Percentiles rank a stretch among this genome's conserved stretches.
These are phyloP conservation scores for Mimas tiliae DNA, from an alignment of 2,888 invertebrate genomes.

Conservation along the genomic window DNA sequence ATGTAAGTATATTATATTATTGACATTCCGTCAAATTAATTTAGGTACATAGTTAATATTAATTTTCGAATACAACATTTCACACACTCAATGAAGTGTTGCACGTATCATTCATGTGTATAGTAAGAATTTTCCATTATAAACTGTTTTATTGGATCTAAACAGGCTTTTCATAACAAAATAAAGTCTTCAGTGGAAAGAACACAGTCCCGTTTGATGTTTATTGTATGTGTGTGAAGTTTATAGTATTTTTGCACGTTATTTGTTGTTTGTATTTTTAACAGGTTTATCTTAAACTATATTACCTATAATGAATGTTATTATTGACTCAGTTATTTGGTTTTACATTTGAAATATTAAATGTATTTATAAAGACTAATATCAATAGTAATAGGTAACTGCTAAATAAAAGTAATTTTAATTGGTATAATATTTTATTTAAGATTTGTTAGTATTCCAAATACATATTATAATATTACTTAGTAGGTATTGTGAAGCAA, in stretches of 20 bases:
- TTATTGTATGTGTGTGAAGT: conserved; percentile 10
- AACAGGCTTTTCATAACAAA: conserved; percentile 22
- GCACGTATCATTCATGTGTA: conserved; percentile 19
- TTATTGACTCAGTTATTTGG: neutral
- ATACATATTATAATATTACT: too few relatives aligned
- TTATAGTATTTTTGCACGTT: conserved; percentile 8
- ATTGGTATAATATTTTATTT: too few relatives aligned
- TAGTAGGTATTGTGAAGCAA: too few relatives aligned
- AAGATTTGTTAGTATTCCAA: too few relatives aligned
- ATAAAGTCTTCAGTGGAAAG: conserved; percentile 12
- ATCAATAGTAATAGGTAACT: too few relatives aligned
- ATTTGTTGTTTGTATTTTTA: conserved; percentile 3
- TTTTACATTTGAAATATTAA: neutral
- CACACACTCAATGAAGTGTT: neutral
- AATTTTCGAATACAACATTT: neutral
- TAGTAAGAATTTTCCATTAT: conserved; percentile 26
- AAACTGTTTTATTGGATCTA: conserved; percentile 23
- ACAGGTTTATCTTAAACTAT: neutral
- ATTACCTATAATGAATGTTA: neutral
- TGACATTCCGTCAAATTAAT: neutral
- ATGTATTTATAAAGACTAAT: neutral
- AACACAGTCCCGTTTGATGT: conserved; percentile 16
- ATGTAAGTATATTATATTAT: too few relatives aligned
- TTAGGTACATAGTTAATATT: neutral
- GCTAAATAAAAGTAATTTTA: too few relatives aligned